Evolutionary conservation across 2,888 invertebrate species (phyloP).

Genomic region (Thelaira solivaga): DNA sequence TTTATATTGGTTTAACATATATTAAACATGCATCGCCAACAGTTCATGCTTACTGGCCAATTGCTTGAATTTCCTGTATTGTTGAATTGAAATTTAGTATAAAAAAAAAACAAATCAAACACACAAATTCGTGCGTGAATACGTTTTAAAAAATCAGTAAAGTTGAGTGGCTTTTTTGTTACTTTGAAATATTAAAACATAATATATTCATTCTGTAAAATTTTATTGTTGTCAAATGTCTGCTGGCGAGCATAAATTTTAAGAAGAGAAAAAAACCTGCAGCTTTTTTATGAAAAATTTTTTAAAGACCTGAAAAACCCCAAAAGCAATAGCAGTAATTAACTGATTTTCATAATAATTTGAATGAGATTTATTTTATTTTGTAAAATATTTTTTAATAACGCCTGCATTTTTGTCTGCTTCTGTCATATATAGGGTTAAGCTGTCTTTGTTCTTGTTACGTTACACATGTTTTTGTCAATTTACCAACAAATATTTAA

Average conservation of each 20-base stretch:
- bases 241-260: neutral
- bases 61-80: constrained; percentile 70
- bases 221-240: constrained; percentile 1
- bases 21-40: constrained; percentile 37
- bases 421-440: neutral
- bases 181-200: neutral
- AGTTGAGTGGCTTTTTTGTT: neutral
- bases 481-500: neutral
- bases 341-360: too few species aligned
- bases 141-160: neutral
- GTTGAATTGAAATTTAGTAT: constrained; percentile 42
- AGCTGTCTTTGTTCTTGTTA: neutral
- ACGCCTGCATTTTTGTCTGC: too few species aligned
- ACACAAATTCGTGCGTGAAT: constrained; percentile 11
- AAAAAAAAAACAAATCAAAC: constrained; percentile 10
- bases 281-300: neutral
- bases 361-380: too few species aligned
- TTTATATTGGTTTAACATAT: constrained; percentile 5
- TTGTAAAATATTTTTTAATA: too few species aligned
- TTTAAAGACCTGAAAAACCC: neutral
- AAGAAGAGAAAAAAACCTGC: neutral
- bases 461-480: constrained; percentile 12
- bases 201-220: constrained; percentile 30
- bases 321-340: neutral
- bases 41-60: constrained; percentile 68